Percentiles rank a stretch among this genome's conserved stretches.
These are phyloP conservation scores for Hydrophis major DNA, from an alignment of 2,797 vertebrate genomes.

Conservation along the genomic window DNA sequence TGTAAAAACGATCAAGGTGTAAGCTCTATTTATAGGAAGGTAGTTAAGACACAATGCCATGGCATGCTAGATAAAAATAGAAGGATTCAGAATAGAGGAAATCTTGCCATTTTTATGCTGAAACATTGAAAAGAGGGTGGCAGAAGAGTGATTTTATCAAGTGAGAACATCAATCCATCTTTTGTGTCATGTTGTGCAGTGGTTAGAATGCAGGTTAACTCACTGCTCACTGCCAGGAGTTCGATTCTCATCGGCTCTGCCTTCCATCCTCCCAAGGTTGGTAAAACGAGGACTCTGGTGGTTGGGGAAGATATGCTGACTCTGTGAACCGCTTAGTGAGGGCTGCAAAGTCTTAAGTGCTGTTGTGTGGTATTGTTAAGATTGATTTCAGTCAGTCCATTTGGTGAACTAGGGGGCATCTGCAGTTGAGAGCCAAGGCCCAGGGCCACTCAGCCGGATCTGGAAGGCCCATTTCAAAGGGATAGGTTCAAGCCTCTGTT, in stretches of 20 bases:
- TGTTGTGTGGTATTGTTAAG: neutral
- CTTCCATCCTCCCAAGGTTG: neutral
- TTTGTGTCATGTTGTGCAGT: neutral
- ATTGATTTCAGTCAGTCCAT: neutral
- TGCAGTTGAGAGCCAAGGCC: neutral
- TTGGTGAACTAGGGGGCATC: neutral
- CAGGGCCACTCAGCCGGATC: neutral
- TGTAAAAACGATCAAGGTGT: too few species aligned
- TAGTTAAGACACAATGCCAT: too few species aligned
- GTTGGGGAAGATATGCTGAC: neutral
- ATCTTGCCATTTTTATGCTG: too few species aligned
- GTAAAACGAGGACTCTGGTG: neutral
- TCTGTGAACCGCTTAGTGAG: neutral
- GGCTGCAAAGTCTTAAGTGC: neutral
- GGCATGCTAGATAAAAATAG: too few species aligned
- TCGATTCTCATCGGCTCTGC: neutral
- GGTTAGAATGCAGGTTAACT: neutral
- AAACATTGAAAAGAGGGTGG: neutral
- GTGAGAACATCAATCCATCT: neutral
- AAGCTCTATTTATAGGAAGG: too few species aligned
- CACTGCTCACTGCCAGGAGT: neutral
- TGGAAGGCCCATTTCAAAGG: neutral
- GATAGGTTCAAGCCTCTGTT: neutral
- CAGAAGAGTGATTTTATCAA: neutral
- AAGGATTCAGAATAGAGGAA: too few species aligned